Base-by-base conservation (phyloP, 2,888 invertebrate species). In the Catocala sponsa region DNA sequence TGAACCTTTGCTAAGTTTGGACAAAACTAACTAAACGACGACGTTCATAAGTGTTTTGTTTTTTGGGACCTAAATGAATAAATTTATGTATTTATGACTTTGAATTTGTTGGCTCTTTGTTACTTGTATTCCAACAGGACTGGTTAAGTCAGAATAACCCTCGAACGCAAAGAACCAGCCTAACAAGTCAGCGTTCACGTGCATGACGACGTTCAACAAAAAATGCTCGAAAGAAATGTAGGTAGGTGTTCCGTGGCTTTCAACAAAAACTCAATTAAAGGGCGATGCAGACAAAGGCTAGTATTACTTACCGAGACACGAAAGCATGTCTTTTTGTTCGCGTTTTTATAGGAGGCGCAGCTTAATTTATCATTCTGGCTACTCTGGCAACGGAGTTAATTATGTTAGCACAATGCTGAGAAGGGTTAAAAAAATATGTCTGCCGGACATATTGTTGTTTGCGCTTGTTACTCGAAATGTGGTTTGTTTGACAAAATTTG, bases 241-340 rank as follows among this genome's bases (percentile, higher is more conserved):
- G 25, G 25, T 25, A 25, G 25, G 25, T 25, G 25, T 25, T 25
- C 4, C 4, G 10, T 13, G 33, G 44, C 12, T 41, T 48, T 43
- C 42, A 62, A 70, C 65, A 72, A 74, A 74, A 74, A 72, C 64
- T 74, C 72, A 72, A 74, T 74, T 74, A 70, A 72, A 74, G 59
- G 25, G 55, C 49, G 9, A 46, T 25, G 46, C 50, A 59, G 60
- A 72, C 70, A 74, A 70, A 67, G 59, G 60, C 65, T 9, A 11
- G 55, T 65, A 74, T 62, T 74, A 74, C 74, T 70, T 70, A 63
- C 63, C 54, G 46, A 59, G 57, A 52, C 63, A 33, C 54, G 53
- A 49, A 72, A 68, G 67, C 63, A 59, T 70, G 53, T 63, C 70
- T 70, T 68, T 65, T 59, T 49, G 50, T 47, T 35, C 56, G 50